These are phyloP conservation scores for Fopius arisanus DNA, from an alignment of 1,140 invertebrate genomes.

Conservation along the genomic window DNA sequence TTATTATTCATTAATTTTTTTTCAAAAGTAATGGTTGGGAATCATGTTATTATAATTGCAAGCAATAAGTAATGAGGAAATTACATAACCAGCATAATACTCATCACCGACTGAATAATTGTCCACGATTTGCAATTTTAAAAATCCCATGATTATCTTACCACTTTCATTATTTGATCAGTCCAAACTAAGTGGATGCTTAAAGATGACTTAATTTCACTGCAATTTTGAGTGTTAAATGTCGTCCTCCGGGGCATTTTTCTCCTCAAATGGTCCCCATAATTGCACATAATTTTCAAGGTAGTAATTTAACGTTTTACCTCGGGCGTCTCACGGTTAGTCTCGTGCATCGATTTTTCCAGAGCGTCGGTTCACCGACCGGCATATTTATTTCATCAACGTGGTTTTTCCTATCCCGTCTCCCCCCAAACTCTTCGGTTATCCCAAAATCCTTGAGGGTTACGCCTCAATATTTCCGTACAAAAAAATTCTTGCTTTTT, in stretches of 20 bases:
- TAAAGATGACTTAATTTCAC: background rate
- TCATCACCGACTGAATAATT: too few relatives aligned
- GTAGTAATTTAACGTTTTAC: slow-evolving; percentile 2
- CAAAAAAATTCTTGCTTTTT: slow-evolving; percentile 3
- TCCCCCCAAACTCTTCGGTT: background rate
- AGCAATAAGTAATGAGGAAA: too few relatives aligned
- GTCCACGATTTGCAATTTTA: too few relatives aligned
- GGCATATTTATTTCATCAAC: slow-evolving; percentile 30
- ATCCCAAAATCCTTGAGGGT: slow-evolving; percentile 17
- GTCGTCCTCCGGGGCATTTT: background rate
- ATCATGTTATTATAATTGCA: too few relatives aligned
- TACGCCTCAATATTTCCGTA: background rate
- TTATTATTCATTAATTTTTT: too few relatives aligned
- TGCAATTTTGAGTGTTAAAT: background rate
- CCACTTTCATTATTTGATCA: background rate
- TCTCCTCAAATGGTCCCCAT: background rate
- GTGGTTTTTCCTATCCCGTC: background rate
- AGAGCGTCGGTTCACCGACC: slow-evolving; percentile 26
- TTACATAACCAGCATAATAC: too few relatives aligned
- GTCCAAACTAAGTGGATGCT: background rate
- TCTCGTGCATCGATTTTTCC: slow-evolving; percentile 25
- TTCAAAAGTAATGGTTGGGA: too few relatives aligned
- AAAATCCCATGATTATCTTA: background rate
- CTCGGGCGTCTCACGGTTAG: background rate
- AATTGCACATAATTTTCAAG: background rate